These are phyloP conservation scores for Chunga burmeisteri DNA, from an alignment of 2,113 vertebrate species.

Conservation along the genomic window DNA sequence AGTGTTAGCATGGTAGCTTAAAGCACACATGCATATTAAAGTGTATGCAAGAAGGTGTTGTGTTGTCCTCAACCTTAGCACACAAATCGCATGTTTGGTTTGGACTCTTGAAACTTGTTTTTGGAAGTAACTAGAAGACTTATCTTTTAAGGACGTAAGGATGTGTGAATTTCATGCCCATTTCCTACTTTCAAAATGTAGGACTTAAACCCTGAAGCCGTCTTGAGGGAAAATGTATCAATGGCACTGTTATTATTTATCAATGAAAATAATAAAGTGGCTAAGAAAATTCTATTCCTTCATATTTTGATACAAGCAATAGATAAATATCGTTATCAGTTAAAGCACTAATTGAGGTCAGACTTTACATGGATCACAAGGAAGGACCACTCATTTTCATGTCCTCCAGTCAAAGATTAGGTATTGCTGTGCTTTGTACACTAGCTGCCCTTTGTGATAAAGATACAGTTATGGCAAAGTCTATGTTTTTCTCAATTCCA, in stretches of 20 bases:
- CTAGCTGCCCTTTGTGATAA: background rate
- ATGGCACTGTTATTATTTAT: background rate
- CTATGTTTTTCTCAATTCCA: background rate
- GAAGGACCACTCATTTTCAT: background rate
- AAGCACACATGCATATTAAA: conserved; percentile 28
- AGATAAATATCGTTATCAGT: background rate
- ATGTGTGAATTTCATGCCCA: background rate
- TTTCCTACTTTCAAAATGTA: conserved; percentile 9
- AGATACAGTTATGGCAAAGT: background rate
- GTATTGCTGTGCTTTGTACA: background rate
- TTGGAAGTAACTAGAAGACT: background rate
- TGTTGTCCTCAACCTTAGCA: background rate
- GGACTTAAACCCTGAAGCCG: background rate
- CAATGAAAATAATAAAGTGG: background rate
- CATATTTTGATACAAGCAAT: background rate
- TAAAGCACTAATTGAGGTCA: background rate
- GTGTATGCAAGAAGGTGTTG: background rate
- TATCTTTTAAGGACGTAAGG: background rate
- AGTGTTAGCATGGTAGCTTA: background rate
- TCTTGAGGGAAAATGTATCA: background rate
- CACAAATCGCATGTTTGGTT: background rate
- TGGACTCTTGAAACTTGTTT: background rate
- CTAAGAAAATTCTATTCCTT: background rate
- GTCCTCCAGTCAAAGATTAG: background rate
- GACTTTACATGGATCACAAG: background rate